These are phyloP conservation scores for Lasioglossum albipes DNA, from an alignment of 1,140 invertebrate genomes.

Conservation along the genomic window DNA sequence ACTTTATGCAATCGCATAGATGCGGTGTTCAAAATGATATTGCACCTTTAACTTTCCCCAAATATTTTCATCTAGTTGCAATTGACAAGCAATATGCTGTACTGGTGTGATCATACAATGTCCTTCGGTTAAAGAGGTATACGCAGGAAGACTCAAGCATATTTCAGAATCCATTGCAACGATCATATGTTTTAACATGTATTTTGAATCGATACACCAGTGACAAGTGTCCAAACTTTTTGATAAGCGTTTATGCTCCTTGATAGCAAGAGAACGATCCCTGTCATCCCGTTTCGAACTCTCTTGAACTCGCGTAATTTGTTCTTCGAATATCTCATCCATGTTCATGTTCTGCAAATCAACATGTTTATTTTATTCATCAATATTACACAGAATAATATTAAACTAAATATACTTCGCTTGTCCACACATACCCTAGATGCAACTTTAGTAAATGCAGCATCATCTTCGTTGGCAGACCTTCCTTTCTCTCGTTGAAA, in stretches of 20 bases:
- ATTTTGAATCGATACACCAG: conserved; percentile 90
- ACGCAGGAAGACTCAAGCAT: conserved; percentile 90
- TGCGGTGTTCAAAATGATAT: not conserved
- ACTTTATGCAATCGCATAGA: conserved; percentile 3
- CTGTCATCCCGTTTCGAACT: conserved; percentile 83
- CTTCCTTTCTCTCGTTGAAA: conserved; percentile 94
- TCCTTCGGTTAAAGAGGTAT: conserved; percentile 89
- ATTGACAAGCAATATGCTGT: conserved; percentile 88
- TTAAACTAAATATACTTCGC: conserved; percentile 29
- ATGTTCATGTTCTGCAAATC: conserved; percentile 81
- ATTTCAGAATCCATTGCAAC: conserved; percentile 89
- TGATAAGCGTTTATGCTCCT: conserved; percentile 85
- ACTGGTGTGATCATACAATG: conserved; percentile 95
- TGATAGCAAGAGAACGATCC: conserved; percentile 86
- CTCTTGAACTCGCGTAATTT: conserved; percentile 83
- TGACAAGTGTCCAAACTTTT: conserved; percentile 89
- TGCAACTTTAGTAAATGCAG: conserved; percentile 88
- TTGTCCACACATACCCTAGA: conserved; percentile 81
- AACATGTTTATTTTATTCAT: not conserved
- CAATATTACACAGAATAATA: conserved; percentile 29
- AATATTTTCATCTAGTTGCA: conserved; percentile 94
- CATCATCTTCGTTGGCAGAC: conserved; percentile 90
- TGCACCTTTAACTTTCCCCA: conserved; percentile 92
- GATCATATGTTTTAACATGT: conserved; percentile 93
- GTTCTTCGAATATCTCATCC: conserved; percentile 92